Evolutionary conservation across 2,797 vertebrate species (phyloP).

Genomic region (Xyrichtys novacula): DNA sequence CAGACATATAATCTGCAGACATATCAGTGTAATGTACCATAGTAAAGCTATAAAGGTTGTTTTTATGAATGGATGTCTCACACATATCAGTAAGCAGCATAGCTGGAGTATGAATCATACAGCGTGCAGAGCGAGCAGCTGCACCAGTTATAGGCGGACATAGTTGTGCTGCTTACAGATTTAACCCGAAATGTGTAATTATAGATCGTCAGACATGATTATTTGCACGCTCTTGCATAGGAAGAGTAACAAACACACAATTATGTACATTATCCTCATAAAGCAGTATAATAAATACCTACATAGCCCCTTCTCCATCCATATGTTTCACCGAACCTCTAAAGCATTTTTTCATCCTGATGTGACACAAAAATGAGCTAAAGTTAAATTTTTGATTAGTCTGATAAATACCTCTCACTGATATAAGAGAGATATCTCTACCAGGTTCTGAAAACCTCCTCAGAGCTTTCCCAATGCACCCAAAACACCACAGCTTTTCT

Average conservation of each 20-base stretch:
- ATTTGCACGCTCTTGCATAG: background rate
- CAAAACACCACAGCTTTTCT: conserved; percentile 60
- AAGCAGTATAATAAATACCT: background rate
- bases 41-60: conserved; percentile 3
- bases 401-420: conserved; percentile 50
- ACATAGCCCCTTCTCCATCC: background rate
- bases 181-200: conserved; percentile 25
- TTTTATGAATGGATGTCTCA: conserved; percentile 32
- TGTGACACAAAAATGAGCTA: conserved; percentile 44
- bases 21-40: background rate
- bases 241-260: conserved; percentile 7
- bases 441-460: conserved; percentile 52
- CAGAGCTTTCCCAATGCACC: conserved; percentile 45
- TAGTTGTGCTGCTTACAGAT: conserved; percentile 3
- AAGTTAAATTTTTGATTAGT: conserved; percentile 48
- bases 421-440: conserved; percentile 58
- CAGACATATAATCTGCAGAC: conserved; percentile 14
- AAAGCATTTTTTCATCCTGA: conserved; percentile 42
- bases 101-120: conserved; percentile 26
- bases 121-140: background rate
- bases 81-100: conserved; percentile 8
- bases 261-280: background rate
- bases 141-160: background rate
- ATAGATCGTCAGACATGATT: conserved; percentile 20
- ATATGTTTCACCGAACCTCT: conserved; percentile 47